These are phyloP conservation scores for Gouania willdenowi DNA, from an alignment of 2,797 vertebrate genomes.

Conservation along the genomic window DNA sequence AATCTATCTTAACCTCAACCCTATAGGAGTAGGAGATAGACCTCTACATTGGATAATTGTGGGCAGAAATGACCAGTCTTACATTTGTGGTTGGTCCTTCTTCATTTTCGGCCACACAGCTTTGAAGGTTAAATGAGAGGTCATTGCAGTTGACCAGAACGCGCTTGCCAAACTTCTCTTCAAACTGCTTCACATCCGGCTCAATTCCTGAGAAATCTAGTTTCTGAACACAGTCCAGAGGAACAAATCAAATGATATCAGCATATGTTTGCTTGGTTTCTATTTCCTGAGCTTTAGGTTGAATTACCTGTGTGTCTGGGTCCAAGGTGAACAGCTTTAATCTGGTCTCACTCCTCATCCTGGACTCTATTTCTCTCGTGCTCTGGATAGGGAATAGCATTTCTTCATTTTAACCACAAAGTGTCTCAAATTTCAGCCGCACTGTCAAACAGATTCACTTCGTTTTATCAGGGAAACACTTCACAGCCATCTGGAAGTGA, in stretches of 20 bases:
- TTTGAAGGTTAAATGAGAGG: slow-evolving; percentile 95
- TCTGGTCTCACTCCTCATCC: slow-evolving; percentile 90
- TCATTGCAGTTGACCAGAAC: slow-evolving; percentile 95
- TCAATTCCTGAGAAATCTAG: slow-evolving; percentile 92
- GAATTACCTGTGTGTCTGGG: slow-evolving; percentile 90
- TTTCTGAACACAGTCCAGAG: slow-evolving; percentile 73
- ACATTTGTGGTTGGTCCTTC: slow-evolving; percentile 98
- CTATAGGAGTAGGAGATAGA: slow-evolving; percentile 23
- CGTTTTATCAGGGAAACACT: slow-evolving; percentile 31
- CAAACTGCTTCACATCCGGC: slow-evolving; percentile 91
- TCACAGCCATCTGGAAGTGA: slow-evolving; percentile 30
- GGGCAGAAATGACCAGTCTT: slow-evolving; percentile 48
- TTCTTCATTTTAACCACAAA: slow-evolving; percentile 16
- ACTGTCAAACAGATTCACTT: slow-evolving; percentile 13
- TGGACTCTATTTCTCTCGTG: slow-evolving; percentile 89
- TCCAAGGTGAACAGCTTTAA: slow-evolving; percentile 95
- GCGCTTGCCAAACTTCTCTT: slow-evolving; percentile 95
- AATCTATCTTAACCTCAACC: too few species aligned
- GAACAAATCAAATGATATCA: not conserved
- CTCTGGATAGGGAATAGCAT: slow-evolving; percentile 72
- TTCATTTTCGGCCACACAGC: slow-evolving; percentile 96
- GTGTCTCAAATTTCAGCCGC: not conserved
- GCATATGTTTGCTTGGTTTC: not conserved
- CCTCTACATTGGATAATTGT: too few species aligned
- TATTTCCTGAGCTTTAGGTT: not conserved